Base-by-base conservation (phyloP, 2,113 vertebrate species). In the Arizona elegans region DNA sequence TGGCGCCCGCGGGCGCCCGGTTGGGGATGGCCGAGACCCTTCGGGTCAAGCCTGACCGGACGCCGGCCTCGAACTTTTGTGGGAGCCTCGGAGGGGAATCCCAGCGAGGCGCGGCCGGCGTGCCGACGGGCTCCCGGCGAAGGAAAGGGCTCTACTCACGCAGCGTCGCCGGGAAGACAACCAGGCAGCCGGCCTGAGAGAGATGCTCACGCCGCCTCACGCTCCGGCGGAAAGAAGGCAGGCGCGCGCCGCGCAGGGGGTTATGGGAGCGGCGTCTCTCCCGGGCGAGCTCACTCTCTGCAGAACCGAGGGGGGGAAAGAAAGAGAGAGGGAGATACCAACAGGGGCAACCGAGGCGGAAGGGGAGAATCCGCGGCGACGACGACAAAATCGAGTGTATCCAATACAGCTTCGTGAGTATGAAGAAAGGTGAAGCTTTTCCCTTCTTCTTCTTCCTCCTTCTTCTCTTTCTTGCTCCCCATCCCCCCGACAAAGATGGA, bases 361-460 rank as follows among this genome's bases (percentile, higher is more conserved):
- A n/a, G 33, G 9, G 11, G 52, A 54, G 23, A 50, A 87, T 38
- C 33, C 3, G 13, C n/a, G n/a, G 0, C 8, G 75, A 1, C 8
- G 75, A 3, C 7, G 75, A 81, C 15, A 52, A 52, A 87, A 24
- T 13, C 43, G 11, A 11, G 4, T 13, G 4, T 15, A 7, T 87
- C 5, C 0, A 3, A 50, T 13, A 3, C 1, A 2, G 8, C 6
- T 17, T 38, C 15, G 15, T 2, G 15, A 33, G n/a, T 8, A n/a
- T 3, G 15, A 9, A 0, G 75, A 81, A 7, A 38, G 15, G 2
- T 0, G 6, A 17, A 75, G 6, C n/a, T 38, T 81, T 81, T 19
- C 15, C 15, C 1, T 33, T 4, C 3, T 3, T 5, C 4, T 13
- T 29, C 29, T 54, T 54, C 12, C 6, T 23, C 55, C 10, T 23